Evolutionary conservation across 1,140 invertebrate species (phyloP), one percentile per base, ranked within the genome.

Genomic region (Polyergus mexicanus): DNA sequence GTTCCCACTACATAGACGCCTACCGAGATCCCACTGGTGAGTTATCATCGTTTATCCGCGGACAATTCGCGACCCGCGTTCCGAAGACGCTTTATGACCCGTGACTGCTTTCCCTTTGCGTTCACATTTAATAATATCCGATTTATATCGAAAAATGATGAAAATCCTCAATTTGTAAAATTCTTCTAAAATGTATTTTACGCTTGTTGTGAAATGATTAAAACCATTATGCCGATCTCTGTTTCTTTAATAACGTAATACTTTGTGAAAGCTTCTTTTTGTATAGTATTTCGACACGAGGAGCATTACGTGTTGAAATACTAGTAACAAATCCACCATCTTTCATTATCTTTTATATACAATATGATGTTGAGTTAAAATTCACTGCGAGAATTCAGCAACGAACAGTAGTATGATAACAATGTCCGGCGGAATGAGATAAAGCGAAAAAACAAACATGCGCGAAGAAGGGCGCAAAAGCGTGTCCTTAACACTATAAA

Each of bases 21-120:
- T 98, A 98, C 92, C 95, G 97, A 93, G 97, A 98, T 94, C 96
- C 97, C 19, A 97, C 97, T 91, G 97, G 97, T 98, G 94, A 96
- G 94, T 92, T 90, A 89, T 91, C 86, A 85, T 89, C 89, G 58
- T 88, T 88, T 90, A 86, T 87, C 51, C 28, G 25, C 63, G 62
- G 71, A 74, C 2, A 58, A 41, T 74, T n/a, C 56, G 22, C 6
- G 11, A 74, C 41, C 13, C 51, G 19, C 28, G 13, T 72, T 35
- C 2, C 54, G 35, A 74, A 60, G 54, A 41, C 7, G 47, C 60
- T 89, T 89, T 86, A 78, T 68, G 65, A 83, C 28, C 65, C 65
- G 65, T 38, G 65, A 68, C 65, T 68, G 65, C 19, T 76, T 3
- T 62, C 10, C 44, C 6, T 32, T 62, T n/a, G 7, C 13, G 10